A percentile compares a stretch with the other conserved stretches of the same genome.
phyloP scores from a whole-genome alignment of 2,113 vertebrate genomes.

The Nesoenas mayeri region DNA sequence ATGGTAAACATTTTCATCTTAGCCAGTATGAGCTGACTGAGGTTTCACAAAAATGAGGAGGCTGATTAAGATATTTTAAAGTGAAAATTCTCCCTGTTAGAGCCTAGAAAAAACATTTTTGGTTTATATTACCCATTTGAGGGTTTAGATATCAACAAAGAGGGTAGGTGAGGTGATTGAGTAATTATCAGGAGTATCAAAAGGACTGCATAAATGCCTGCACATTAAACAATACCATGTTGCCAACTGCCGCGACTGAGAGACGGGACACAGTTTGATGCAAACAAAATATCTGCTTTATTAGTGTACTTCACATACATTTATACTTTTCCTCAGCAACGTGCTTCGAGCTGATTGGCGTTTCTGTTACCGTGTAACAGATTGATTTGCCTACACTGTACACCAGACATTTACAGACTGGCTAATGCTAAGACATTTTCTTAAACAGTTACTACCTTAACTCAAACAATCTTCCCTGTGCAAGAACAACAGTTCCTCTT shows the following conservation, averaged over 20 bases:
- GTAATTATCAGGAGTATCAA: not conserved
- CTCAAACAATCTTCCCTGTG: too few relatives aligned
- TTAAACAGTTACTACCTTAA: too few relatives aligned
- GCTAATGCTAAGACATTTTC: too few relatives aligned
- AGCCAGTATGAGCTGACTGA: not conserved
- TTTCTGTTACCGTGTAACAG: too few relatives aligned
- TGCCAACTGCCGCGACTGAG: not conserved
- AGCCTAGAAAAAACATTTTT: not conserved
- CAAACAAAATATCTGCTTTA: too few relatives aligned
- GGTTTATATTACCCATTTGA: not conserved
- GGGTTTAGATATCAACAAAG: not conserved
- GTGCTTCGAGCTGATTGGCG: too few relatives aligned
- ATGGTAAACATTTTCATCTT: not conserved
- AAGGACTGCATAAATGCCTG: not conserved
- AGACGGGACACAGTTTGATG: too few relatives aligned
- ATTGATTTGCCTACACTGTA: too few relatives aligned
- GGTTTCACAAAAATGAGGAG: not conserved
- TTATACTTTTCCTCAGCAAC: too few relatives aligned
- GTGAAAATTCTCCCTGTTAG: not conserved
- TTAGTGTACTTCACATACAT: too few relatives aligned
- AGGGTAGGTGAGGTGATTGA: not conserved
- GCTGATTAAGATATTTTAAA: not conserved
- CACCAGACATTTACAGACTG: too few relatives aligned
- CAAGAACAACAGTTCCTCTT: too few relatives aligned
- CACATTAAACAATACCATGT: not conserved